Evolutionary conservation across 2,797 vertebrate species (phyloP).

Genomic region (Amniataba percoides): DNA sequence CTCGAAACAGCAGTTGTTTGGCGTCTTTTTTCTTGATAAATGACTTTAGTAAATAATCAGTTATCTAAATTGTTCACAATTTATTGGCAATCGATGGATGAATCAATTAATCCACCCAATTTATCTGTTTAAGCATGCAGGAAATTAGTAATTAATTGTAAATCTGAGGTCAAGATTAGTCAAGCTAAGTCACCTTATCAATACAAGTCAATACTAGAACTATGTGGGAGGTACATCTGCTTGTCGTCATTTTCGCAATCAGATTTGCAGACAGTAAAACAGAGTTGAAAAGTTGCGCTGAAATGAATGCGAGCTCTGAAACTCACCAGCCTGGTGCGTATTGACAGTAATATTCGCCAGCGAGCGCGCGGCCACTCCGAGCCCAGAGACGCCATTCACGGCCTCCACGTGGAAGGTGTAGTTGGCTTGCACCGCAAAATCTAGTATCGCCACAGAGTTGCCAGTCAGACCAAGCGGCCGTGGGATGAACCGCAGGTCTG

Average conservation of each 20-base stretch:
- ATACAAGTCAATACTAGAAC: neutral
- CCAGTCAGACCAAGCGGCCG: slow-evolving; percentile 91
- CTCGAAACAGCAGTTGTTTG: neutral
- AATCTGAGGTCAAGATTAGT: neutral
- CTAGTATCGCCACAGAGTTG: slow-evolving; percentile 92
- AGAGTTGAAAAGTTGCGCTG: neutral
- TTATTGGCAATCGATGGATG: neutral
- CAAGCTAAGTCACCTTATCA: neutral
- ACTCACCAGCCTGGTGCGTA: slow-evolving; percentile 95
- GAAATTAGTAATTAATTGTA: neutral
- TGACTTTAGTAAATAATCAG: neutral
- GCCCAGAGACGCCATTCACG: slow-evolving; percentile 92
- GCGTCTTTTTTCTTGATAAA: neutral
- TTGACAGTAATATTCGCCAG: slow-evolving; percentile 93
- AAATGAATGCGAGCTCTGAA: neutral
- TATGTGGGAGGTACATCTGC: neutral
- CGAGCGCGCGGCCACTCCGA: slow-evolving; percentile 89
- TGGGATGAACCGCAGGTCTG: slow-evolving; percentile 93
- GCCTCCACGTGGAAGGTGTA: slow-evolving; percentile 98
- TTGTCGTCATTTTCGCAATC: neutral
- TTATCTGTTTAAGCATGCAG: neutral
- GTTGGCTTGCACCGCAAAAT: slow-evolving; percentile 92
- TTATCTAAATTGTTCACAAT: neutral
- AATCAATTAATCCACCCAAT: neutral
- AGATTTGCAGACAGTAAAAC: slow-evolving; percentile 1